Evolutionary conservation across 2,797 vertebrate species (phyloP), one percentile per base, ranked within the genome.

Genomic region (Hoplostethus mediterraneus): DNA sequence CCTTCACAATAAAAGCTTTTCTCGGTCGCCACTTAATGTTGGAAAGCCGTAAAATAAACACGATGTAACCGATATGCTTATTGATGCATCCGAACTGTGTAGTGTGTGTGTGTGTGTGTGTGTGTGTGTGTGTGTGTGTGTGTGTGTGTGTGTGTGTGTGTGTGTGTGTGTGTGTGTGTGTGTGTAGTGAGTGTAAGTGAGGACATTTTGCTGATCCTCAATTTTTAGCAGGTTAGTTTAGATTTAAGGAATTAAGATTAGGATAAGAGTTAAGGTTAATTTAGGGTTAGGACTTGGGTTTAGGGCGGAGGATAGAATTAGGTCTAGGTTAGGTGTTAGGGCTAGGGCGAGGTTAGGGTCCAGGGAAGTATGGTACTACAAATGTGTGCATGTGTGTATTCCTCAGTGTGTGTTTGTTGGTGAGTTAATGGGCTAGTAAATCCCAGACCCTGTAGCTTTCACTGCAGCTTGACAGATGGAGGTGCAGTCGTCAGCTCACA

Each of bases 381-480:
- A 33, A 33, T 62, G 59, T 61, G 44, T n/a, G 38, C 68, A 73
- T 57, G 14, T 73, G 71, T 79, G 71, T 77, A 67, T 40, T 16
- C 38, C 13, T 49, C 42, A 5, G 16, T 58, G 64, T 65, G 57
- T 73, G 71, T 78, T 67, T 80, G 21, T 21, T 21, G 21, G 63
- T 1, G 36, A 88, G 73, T 87, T 89, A 92, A 90, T 90, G 87
- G 80, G 67, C 80, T 80, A 65, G 77, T 81, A 90, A 91, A 88
- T 87, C 84, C 84, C 17, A 64, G 63, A 38, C 56, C 69, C 75
- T 2, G 61, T 71, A 81, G 89, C 87, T 92, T 87, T 92, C 89
- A 73, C 89, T 87, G 70, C 51, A 73, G 75, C 72, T 74, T 72
- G 85, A 85, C 91, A 93, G 91, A 92, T 93, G 91, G 91, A 85